A percentile compares a stretch with the other conserved stretches of the same genome.
These are phyloP conservation scores for Coenobita brevimanus DNA, from an alignment of 1,140 invertebrate genomes.

Conservation along the genomic window DNA sequence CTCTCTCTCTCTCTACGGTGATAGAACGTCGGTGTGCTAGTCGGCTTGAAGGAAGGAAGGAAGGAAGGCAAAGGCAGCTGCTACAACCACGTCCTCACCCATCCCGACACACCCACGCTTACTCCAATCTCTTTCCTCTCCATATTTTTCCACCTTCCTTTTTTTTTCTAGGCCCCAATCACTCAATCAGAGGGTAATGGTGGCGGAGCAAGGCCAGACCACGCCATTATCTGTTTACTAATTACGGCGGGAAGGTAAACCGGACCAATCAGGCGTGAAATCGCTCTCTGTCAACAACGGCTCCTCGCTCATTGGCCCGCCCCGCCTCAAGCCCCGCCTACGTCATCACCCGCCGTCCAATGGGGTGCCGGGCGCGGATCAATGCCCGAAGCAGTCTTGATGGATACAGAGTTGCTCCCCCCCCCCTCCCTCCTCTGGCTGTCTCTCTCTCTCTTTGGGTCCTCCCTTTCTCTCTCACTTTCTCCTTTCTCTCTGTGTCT, in stretches of 20 bases:
- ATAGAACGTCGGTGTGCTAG: too few relatives aligned
- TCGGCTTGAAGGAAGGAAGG: too few relatives aligned
- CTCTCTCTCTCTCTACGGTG: neutral
- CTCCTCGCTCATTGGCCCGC: constrained; percentile 50
- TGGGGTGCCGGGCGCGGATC: constrained; percentile 38
- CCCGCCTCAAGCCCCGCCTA: constrained; percentile 35
- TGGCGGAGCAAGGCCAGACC: constrained; percentile 46
- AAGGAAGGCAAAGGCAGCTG: too few relatives aligned
- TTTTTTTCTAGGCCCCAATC: constrained; percentile 40
- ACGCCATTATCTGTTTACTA: constrained; percentile 63
- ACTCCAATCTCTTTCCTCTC: neutral
- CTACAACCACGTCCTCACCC: neutral
- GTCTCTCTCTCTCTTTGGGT: neutral
- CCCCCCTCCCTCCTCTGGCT: neutral
- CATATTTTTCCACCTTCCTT: neutral
- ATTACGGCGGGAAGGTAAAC: constrained; percentile 62
- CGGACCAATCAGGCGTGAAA: constrained; percentile 64
- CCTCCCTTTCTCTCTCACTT: neutral
- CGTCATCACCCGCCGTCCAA: constrained; percentile 49
- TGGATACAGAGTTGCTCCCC: neutral
- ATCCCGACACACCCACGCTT: neutral
- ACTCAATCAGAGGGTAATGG: constrained; percentile 60
- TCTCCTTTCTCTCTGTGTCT: neutral
- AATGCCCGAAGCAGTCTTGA: constrained; percentile 40
- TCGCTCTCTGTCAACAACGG: constrained; percentile 64